Evolutionary conservation across 2,113 vertebrate species (phyloP).

Genomic region (Aldabrachelys gigantea): DNA sequence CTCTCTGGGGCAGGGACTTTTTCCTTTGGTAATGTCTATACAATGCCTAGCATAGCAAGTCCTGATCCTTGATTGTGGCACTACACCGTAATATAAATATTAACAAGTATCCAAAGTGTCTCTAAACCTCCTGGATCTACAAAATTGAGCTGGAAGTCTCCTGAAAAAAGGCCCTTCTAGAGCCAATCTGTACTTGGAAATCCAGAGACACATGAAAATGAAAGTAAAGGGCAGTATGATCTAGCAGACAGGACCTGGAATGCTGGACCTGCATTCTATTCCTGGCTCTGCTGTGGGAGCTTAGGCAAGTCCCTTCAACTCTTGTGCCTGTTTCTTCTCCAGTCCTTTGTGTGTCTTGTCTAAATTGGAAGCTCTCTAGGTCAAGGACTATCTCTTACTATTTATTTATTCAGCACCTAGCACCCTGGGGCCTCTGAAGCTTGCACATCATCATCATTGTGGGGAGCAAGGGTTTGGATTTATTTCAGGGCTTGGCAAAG

Average conservation of each 20-base stretch:
- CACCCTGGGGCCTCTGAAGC: background rate
- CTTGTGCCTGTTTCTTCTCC: background rate
- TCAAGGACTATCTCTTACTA: background rate
- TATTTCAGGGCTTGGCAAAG: background rate
- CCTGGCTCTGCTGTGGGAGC: background rate
- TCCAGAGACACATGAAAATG: background rate
- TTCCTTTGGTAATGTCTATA: background rate
- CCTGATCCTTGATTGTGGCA: background rate
- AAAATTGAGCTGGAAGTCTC: background rate
- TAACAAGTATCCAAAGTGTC: background rate
- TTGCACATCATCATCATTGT: background rate
- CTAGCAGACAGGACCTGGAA: background rate
- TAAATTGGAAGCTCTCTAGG: background rate
- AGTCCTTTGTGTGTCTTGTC: background rate
- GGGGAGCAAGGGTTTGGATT: background rate
- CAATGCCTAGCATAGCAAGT: background rate
- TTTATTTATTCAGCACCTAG: background rate
- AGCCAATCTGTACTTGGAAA: background rate
- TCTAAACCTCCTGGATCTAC: background rate
- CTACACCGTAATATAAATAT: background rate
- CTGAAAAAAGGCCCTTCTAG: background rate
- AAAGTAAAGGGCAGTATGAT: background rate
- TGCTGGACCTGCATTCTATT: background rate
- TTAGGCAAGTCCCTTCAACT: background rate
- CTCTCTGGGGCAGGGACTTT: background rate